Evolutionary conservation across 2,888 invertebrate species (phyloP).

Genomic region (Acleris cristana): DNA sequence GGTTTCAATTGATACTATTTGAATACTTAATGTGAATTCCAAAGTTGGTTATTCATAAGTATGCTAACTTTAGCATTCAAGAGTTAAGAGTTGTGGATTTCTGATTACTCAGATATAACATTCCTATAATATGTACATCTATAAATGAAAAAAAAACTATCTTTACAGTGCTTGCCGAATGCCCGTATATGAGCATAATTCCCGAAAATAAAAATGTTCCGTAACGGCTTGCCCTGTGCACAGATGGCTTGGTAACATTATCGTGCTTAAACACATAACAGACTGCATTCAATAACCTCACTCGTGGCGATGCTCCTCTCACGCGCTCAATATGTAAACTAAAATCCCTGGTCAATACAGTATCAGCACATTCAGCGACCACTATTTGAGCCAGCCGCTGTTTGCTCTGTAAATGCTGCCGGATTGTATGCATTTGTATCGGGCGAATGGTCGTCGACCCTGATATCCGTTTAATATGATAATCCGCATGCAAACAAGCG

Average conservation of each 20-base stretch:
- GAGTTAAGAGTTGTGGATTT: background rate
- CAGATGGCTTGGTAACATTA: background rate
- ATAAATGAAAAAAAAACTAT: no score
- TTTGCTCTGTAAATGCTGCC: constrained; percentile 74
- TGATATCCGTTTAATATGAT: constrained; percentile 84
- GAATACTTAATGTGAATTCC: constrained; percentile 31
- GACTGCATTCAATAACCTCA: no score
- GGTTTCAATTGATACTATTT: constrained; percentile 35
- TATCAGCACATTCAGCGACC: constrained; percentile 26
- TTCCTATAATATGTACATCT: no score
- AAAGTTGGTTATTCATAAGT: background rate
- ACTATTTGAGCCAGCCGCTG: constrained; percentile 44
- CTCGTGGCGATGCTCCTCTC: background rate
- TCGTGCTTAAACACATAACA: no score
- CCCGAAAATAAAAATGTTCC: no score
- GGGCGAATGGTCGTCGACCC: constrained; percentile 63
- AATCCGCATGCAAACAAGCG: constrained; percentile 82
- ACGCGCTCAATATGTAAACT: constrained; percentile 9
- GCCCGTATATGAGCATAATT: no score
- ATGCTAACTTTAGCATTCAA: no score
- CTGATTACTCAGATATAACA: no score
- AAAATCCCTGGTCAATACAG: constrained; percentile 21
- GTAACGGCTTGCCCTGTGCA: no score
- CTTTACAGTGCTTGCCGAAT: no score
- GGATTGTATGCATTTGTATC: constrained; percentile 78